A percentile compares a stretch with the other conserved stretches of the same genome.
Evolutionary conservation across 2,888 invertebrate genomes (phyloP).

Genomic region (Lithophane ornitopus): DNA sequence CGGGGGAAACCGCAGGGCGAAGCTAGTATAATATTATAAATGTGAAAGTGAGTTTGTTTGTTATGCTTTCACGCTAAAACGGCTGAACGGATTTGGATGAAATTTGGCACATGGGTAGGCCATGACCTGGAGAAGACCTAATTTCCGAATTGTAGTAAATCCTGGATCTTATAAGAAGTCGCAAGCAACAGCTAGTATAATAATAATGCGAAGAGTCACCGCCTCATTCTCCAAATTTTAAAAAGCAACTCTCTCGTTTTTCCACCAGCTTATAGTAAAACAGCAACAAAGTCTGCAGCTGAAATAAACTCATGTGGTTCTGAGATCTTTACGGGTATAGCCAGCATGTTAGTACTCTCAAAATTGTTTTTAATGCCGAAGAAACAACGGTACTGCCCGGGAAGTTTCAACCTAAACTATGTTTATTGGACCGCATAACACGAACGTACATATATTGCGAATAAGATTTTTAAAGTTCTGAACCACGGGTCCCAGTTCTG

Average conservation of each 20-base stretch:
- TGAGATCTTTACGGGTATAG: constrained; percentile 70
- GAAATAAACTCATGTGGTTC: constrained; percentile 53
- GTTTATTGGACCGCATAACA: constrained; percentile 62
- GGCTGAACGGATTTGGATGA: too few relatives aligned
- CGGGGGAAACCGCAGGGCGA: too few relatives aligned
- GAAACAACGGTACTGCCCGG: constrained; percentile 50
- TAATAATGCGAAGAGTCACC: not conserved
- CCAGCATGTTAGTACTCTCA: constrained; percentile 55
- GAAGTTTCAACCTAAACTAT: constrained; percentile 63
- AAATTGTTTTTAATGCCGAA: constrained; percentile 64
- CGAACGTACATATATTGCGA: constrained; percentile 54
- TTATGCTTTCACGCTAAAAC: too few relatives aligned
- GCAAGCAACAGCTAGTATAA: not conserved
- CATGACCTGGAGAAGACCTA: too few relatives aligned
- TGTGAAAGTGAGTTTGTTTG: too few relatives aligned
- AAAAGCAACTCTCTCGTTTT: constrained; percentile 2
- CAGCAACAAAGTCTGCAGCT: constrained; percentile 40
- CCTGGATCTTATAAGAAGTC: too few relatives aligned
- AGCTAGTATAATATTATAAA: too few relatives aligned
- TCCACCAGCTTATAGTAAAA: constrained; percentile 5
- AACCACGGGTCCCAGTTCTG: constrained; percentile 25
- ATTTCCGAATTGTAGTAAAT: too few relatives aligned
- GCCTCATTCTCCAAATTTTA: constrained; percentile 5
- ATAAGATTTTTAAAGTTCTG: constrained; percentile 63
- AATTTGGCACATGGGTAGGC: too few relatives aligned